A percentile compares a stretch with the other conserved stretches of the same genome.
phyloP scores from a whole-genome alignment of 2,797 vertebrate genomes.

The Sebastes baramenuke region DNA sequence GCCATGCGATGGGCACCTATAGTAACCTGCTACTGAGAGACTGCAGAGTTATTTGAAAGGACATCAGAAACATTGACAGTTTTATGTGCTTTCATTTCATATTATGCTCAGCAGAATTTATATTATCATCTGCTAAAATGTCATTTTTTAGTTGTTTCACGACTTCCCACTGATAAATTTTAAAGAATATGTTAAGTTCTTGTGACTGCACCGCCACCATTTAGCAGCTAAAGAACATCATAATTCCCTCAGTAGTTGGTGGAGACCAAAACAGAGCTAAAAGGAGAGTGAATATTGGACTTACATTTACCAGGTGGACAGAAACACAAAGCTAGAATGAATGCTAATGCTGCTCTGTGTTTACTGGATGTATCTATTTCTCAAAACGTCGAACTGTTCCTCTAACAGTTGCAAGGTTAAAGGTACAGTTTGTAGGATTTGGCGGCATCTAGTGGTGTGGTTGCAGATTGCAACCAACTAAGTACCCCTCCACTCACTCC shows the following conservation, averaged over 20 bases:
- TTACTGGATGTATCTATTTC: neutral
- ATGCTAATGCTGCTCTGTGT: neutral
- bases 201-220: neutral
- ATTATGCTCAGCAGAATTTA: neutral
- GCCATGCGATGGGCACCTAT: slow-evolving; percentile 32
- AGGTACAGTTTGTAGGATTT: too few species aligned
- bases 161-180: neutral
- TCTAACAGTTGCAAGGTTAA: neutral
- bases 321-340: neutral
- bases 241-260: too few species aligned
- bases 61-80: neutral
- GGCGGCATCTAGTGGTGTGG: too few species aligned
- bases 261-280: neutral
- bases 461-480: too few species aligned
- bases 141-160: neutral
- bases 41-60: neutral
- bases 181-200: neutral
- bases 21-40: slow-evolving; percentile 25
- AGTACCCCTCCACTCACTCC: too few species aligned
- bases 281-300: neutral
- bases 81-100: neutral
- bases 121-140: neutral
- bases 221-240: neutral
- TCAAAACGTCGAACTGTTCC: neutral
- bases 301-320: neutral